These are phyloP conservation scores for Venustoraphidia nigricollis DNA, from an alignment of 2,888 invertebrate species.

Conservation along the genomic window DNA sequence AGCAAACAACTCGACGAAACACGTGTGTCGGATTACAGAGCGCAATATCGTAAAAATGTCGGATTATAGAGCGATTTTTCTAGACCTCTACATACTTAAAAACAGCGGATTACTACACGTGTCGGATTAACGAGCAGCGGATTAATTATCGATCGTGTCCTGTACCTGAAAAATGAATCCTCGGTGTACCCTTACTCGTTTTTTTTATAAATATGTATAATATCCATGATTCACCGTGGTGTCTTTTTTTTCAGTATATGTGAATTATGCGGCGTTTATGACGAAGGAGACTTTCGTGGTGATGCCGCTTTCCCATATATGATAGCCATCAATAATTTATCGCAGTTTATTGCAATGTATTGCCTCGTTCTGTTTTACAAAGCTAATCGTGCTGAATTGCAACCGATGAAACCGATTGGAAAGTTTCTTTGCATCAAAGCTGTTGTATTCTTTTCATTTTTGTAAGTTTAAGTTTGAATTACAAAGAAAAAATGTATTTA, in stretches of 20 bases:
- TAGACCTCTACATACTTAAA: no score
- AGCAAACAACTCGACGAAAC: no score
- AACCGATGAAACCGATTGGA: conserved; percentile 85
- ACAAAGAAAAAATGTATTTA: background rate
- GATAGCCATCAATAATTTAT: conserved; percentile 72
- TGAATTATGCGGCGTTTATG: conserved; percentile 70
- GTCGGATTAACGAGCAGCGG: no score
- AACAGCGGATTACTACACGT: no score
- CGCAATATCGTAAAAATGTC: no score
- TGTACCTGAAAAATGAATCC: no score
- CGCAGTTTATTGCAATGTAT: conserved; percentile 94
- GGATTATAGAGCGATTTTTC: no score
- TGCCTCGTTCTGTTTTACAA: conserved; percentile 86
- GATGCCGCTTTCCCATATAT: conserved; percentile 82
- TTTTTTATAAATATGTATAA: background rate
- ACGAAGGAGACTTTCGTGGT: conserved; percentile 79
- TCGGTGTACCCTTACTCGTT: no score
- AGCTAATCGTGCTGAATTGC: conserved; percentile 72
- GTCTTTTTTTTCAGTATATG: conserved; percentile 49
- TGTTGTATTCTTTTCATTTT: conserved; percentile 95
- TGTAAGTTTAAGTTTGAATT: conserved; percentile 48
- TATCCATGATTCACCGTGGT: background rate
- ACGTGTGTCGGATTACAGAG: no score
- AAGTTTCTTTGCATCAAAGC: conserved; percentile 96
- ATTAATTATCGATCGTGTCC: no score